Evolutionary conservation across 2,113 vertebrate genomes (phyloP).

Genomic region (Epinephelus cyanopodus): DNA sequence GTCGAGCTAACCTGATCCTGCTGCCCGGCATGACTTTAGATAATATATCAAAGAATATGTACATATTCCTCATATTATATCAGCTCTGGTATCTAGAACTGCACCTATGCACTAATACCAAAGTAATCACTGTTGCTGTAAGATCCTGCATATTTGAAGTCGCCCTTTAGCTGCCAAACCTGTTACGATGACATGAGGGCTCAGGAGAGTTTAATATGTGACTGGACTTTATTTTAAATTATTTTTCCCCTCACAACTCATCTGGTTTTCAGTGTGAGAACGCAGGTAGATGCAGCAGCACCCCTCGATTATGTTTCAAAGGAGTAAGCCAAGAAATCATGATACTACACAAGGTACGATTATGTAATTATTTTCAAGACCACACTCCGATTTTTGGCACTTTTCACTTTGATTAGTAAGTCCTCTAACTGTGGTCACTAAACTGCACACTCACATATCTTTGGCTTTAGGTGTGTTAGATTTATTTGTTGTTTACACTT

Average conservation of each 20-base stretch:
- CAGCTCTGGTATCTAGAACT: conserved; percentile 66
- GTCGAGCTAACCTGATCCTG: conserved; percentile 54
- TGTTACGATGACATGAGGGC: conserved; percentile 6
- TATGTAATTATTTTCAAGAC: background rate
- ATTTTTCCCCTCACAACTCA: background rate
- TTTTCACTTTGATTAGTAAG: background rate
- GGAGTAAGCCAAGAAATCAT: conserved; percentile 31
- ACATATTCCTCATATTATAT: conserved; percentile 36
- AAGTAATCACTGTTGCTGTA: conserved; percentile 85
- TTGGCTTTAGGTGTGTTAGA: conserved; percentile 11
- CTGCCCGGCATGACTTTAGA: conserved; percentile 49
- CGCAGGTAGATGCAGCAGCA: background rate
- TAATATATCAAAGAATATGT: conserved; percentile 51
- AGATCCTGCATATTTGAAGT: conserved; percentile 66
- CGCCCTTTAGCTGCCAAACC: conserved; percentile 60
- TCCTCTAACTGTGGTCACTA: conserved; percentile 21
- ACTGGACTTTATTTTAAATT: background rate
- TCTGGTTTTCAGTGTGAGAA: background rate
- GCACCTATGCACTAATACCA: conserved; percentile 85
- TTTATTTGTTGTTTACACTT: conserved; percentile 42
- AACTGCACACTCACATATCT: conserved; percentile 21
- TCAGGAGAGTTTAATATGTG: background rate
- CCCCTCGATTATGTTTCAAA: conserved; percentile 13
- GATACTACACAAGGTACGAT: conserved; percentile 9
- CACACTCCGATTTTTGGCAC: conserved; percentile 16